phyloP scores from a whole-genome alignment of 2,113 vertebrate species.

The Tragelaphus buxtoni region DNA sequence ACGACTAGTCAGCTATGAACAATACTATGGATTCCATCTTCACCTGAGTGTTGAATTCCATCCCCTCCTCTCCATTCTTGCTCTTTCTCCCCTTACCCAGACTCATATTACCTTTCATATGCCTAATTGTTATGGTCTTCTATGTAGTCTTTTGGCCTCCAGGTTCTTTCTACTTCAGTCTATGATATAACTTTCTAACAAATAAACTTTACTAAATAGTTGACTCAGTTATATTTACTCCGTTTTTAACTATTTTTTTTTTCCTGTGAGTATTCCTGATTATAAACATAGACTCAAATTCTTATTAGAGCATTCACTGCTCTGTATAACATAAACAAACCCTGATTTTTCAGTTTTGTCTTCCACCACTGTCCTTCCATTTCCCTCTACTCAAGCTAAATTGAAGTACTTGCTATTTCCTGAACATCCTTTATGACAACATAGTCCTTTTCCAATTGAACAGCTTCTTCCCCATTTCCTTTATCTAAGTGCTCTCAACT shows the following conservation, averaged over 20 bases:
- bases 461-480: background rate
- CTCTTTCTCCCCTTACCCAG: background rate
- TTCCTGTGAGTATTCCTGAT: background rate
- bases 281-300: background rate
- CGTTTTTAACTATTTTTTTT: background rate
- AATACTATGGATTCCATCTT: background rate
- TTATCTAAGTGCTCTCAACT: background rate
- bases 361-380: background rate
- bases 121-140: background rate
- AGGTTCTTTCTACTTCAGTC: background rate
- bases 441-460: background rate
- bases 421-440: background rate
- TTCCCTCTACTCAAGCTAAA: background rate
- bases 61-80: background rate
- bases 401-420: background rate
- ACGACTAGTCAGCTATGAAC: background rate
- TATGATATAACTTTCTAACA: background rate
- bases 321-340: background rate
- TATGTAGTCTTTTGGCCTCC: background rate
- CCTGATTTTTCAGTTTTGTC: background rate
- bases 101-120: background rate
- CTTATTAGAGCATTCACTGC: background rate
- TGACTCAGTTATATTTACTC: background rate
- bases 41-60: background rate
- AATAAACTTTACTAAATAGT: background rate